Percentiles rank a stretch among this genome's conserved stretches.
phyloP scores from a whole-genome alignment of 1,140 invertebrate genomes.

The Homarus americanus region DNA sequence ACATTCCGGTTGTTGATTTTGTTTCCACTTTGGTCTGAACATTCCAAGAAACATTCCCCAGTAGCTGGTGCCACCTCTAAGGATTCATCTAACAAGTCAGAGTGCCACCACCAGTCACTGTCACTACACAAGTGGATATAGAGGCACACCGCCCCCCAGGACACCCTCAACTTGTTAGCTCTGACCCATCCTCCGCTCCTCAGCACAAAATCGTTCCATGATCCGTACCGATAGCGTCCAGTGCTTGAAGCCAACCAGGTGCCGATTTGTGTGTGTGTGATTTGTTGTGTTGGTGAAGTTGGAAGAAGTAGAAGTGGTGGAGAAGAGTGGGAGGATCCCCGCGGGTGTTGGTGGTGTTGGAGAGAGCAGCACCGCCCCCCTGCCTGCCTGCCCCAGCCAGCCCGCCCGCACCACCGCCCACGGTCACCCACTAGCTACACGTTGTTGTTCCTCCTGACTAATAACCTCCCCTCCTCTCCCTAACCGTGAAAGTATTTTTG shows the following conservation, averaged over 20 bases:
- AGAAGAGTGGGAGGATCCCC: background rate
- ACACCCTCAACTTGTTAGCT: background rate
- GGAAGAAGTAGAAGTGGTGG: background rate
- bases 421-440: background rate
- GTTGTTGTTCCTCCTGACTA: too few species aligned
- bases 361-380: constrained; percentile 6
- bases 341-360: background rate
- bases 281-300: constrained; percentile 46
- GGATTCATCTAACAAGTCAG: constrained; percentile 29
- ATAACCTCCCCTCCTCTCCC: background rate
- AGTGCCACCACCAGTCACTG: constrained; percentile 6
- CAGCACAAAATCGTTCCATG: constrained; percentile 46
- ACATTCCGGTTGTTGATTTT: background rate
- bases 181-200: background rate
- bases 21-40: background rate
- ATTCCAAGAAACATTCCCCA: background rate
- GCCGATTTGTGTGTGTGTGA: constrained; percentile 50
- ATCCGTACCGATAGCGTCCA: constrained; percentile 53
- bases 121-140: background rate
- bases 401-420: background rate
- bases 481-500: background rate
- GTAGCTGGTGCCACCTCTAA: background rate
- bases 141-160: background rate
- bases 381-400: background rate
- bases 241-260: constrained; percentile 67